Base-by-base conservation (phyloP, 2,797 vertebrate genomes). In the Odontamblyopus rebecca region DNA sequence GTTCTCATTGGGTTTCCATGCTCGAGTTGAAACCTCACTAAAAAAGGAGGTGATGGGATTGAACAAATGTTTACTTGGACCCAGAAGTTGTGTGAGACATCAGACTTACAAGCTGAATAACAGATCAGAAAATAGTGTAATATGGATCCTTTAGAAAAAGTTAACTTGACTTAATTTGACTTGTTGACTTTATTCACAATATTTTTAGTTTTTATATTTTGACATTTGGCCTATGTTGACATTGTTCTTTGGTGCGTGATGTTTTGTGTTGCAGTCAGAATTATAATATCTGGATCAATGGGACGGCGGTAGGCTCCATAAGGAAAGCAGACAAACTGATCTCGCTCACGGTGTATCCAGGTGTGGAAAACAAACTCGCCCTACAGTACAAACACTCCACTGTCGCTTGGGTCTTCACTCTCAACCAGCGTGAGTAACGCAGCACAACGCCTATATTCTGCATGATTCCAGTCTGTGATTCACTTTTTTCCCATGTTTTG, bases 271-370 rank as follows among this genome's bases (percentile, higher is more conserved):
- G 12, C 26, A 92, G 90, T 62, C 68, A 72, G n/a, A 82, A 74
- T 70, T 74, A 48, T 23, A 84, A 87, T 50, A 2, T 93, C 1
- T 82, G 81, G 87, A 73, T 93, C 3, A 91, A 93, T 27, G 50
- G 50, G 2, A 84, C 81, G 0, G 68, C 83, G 0, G 50, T 93
- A 1, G 77, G 71, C 19, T 62, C 71, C 9, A 71, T 91, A 27
- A 44, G 73, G 41, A 80, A 57, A 23, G 23, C 0, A n/a, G 85
- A 72, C 3, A 82, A 81, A 78, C 38, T 92, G 0, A 75, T 70
- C 23, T 90, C 92, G 13, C 53, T 94, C 65, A 86, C 80, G 0
- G 70, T 92, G 35, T 70, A 80, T 0, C 69, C 81, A 0, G 70
- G 32, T 48, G 82, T 90, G 4, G 83, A 86, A 19, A 86, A 91